Evolutionary conservation across 2,797 vertebrate genomes (phyloP), one percentile per base, ranked within the genome.

Genomic region (Merluccius polli): DNA sequence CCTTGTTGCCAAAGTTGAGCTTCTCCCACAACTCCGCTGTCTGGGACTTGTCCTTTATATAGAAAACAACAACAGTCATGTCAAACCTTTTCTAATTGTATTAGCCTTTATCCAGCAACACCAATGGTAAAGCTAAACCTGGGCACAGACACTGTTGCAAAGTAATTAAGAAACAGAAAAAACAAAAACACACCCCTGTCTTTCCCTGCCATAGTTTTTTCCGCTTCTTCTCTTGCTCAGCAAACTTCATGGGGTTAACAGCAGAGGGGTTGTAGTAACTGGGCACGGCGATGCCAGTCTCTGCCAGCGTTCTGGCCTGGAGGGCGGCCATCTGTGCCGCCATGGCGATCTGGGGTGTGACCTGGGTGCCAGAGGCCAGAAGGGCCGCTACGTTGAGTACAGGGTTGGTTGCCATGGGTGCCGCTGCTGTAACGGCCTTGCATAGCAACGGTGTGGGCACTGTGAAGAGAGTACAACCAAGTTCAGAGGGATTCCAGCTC

Each of bases 131-230:
- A 30, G 29, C 30, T 59, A 24, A 9, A 8, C 21, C 52, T 59
- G 21, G 21, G 52, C 12, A 44, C 41, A 4, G 15, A 30, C 6
- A 44, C 29, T 8, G 1, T 68, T 12, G 32, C 67, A 69, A 32
- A 69, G 67, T 7, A 31, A 16, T n/a, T n/a, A n/a, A 32, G 18
- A 32, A 69, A 68, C 11, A 10, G 24, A 32, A 16, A 7, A 36
- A 65, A 3, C 0, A 5, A 11, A 32, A 44, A 76, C 90, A 92
- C 92, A 99, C 97, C 90, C 97, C 98, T 76, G 98, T 99, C 90
- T 99, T 99, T 79, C 97, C 97, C 88, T 98, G 97, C 98, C 98
- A 99, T 80, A 99, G 94, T 95, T 92, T 96, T 90, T 99, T 99
- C 84, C 98, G 91, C 86, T 99, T 99, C 68, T 99, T 99, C 83